These are phyloP conservation scores for Atherinomorus stipes DNA, from an alignment of 2,113 vertebrate genomes.

Conservation along the genomic window DNA sequence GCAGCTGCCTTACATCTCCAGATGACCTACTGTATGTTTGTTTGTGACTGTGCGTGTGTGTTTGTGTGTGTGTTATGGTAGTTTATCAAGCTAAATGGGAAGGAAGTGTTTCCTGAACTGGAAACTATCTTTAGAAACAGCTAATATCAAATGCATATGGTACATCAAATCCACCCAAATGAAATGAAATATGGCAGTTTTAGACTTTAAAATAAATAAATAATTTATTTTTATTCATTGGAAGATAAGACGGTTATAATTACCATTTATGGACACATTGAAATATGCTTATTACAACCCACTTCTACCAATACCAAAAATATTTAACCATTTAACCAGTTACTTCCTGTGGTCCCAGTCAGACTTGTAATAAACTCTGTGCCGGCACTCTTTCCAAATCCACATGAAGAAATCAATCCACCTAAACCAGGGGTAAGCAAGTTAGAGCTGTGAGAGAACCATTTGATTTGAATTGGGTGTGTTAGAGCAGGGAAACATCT, in stretches of 20 bases:
- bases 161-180: conserved; percentile 14
- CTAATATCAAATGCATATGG: background rate
- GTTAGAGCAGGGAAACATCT: no score
- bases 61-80: conserved; percentile 1
- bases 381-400: background rate
- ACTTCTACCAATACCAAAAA: background rate
- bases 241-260: no score
- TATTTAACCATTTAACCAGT: background rate
- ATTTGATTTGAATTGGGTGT: no score
- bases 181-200: background rate
- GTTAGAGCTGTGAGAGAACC: no score
- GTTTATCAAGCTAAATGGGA: conserved; percentile 11
- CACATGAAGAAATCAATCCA: background rate
- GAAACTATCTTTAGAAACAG: conserved; percentile 2
- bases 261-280: background rate
- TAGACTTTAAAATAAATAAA: no score
- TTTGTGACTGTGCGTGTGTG: conserved; percentile 32
- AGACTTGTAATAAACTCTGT: background rate
- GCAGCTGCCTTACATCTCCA: conserved; percentile 65
- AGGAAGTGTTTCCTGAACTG: conserved; percentile 57
- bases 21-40: conserved; percentile 33
- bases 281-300: background rate
- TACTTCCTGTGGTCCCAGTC: no score
- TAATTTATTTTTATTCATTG: background rate
- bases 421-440: no score